phyloP scores from a whole-genome alignment of 1,140 invertebrate genomes.

The Aphelenchoides besseyi region DNA sequence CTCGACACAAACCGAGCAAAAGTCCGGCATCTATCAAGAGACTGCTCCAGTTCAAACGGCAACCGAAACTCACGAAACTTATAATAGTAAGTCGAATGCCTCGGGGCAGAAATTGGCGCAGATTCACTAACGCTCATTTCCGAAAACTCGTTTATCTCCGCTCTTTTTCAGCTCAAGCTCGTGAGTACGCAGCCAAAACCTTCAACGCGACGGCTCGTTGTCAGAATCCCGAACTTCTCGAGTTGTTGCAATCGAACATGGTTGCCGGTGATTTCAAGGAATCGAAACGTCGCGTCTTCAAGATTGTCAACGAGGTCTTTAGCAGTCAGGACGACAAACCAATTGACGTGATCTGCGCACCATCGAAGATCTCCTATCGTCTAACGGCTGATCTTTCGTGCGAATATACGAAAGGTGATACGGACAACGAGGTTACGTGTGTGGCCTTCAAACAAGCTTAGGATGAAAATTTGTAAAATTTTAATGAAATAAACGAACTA shows the following conservation, averaged over 20 bases:
- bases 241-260: neutral
- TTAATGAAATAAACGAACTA: no score
- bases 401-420: neutral
- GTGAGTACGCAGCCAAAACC: conserved; percentile 6
- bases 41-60: neutral
- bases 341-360: conserved; percentile 2
- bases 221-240: neutral
- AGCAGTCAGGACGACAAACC: neutral
- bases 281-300: conserved; percentile 4
- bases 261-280: neutral
- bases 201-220: conserved; percentile 2
- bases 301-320: neutral
- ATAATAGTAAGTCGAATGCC: conserved; percentile 6
- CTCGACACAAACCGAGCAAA: neutral
- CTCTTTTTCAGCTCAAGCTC: conserved; percentile 2
- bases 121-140: no score
- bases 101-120: neutral
- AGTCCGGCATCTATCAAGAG: neutral
- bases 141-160: no score
- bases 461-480: neutral
- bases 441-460: conserved; percentile 10
- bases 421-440: neutral
- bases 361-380: conserved; percentile 1
- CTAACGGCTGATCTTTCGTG: neutral
- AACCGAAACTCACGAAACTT: neutral